phyloP scores from a whole-genome alignment of 2,113 vertebrate genomes.

The Nerophis lumbriciformis region DNA sequence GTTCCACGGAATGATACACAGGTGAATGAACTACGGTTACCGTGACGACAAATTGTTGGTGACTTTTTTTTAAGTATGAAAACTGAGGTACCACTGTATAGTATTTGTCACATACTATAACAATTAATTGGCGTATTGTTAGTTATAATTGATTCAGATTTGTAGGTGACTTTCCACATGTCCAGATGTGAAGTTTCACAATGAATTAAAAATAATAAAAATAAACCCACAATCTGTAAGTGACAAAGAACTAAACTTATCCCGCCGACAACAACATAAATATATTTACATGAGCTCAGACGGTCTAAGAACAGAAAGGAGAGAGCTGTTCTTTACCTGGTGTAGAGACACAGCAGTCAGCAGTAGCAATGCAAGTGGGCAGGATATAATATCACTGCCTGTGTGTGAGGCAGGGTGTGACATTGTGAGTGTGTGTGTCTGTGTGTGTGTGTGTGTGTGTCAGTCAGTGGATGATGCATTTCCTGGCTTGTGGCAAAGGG shows the following conservation, averaged over 20 bases:
- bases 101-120: no score
- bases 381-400: conserved; percentile 40
- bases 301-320: conserved; percentile 26
- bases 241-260: background rate
- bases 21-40: no score
- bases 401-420: conserved; percentile 31
- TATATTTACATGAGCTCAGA: background rate
- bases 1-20: no score
- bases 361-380: conserved; percentile 31
- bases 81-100: no score
- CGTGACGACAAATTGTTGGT: no score
- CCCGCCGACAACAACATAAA: background rate
- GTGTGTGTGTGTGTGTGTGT: conserved; percentile 14
- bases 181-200: conserved; percentile 3
- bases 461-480: conserved; percentile 45
- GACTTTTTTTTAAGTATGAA: no score
- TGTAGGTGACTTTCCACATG: background rate
- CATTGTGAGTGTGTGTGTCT: conserved; percentile 14
- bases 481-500: conserved; percentile 39
- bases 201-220: background rate
- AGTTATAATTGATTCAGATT: no score
- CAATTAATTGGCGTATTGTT: no score
- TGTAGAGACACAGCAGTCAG: conserved; percentile 33
- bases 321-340: conserved; percentile 46
- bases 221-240: background rate